Base-by-base conservation (phyloP, 2,797 vertebrate species). In the Molossus alvarezi region DNA sequence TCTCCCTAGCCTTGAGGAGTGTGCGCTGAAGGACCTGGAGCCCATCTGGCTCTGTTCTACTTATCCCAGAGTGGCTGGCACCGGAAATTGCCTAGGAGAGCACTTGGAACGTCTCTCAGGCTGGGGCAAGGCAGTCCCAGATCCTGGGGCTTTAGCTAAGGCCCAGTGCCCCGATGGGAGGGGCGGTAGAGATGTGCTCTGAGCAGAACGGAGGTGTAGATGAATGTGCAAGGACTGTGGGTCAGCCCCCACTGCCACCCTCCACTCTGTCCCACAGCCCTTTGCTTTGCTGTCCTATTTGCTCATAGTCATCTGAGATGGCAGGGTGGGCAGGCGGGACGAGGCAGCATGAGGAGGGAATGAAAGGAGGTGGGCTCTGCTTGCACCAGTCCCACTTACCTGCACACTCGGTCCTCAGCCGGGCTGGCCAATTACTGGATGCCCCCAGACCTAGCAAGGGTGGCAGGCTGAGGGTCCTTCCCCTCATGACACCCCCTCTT, bases 401-500 rank as follows among this genome's bases (percentile, higher is more conserved):
- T 82, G 89, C 21, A 75, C 27, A n/a, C 53, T 48, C n/a, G 27
- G 29, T 55, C 55, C 64, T 93, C 60, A 17, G 53, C 65, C 5
- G 18, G 55, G 48, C 33, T 20, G 33, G 53, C 33, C 67, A 55
- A 4, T 81, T 75, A 6, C 58, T 27, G 58, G 51, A 67, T 21
- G 29, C 48, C 51, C 25, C 5, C 65, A 55, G 72, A 75, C 33
- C 58, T 55, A n/a, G 82, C 9, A 51, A n/a, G 10, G 33, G 20
- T 12, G 9, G 45, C 48, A 75, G 57, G 37, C 60, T 41, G 37
- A 91, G 77, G 79, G 17, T 51, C 27, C 33, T 17, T 90, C 51
- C 71, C 69, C 87, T 94, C n/a, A 27, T 45, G n/a, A 82, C 67
- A 37, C 60, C 64, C 27, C 15, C 9, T 94, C 45, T 95, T 94